Conservation (phyloP, 1,140 invertebrate genomes). For the Chrysoperla carnea region DNA sequence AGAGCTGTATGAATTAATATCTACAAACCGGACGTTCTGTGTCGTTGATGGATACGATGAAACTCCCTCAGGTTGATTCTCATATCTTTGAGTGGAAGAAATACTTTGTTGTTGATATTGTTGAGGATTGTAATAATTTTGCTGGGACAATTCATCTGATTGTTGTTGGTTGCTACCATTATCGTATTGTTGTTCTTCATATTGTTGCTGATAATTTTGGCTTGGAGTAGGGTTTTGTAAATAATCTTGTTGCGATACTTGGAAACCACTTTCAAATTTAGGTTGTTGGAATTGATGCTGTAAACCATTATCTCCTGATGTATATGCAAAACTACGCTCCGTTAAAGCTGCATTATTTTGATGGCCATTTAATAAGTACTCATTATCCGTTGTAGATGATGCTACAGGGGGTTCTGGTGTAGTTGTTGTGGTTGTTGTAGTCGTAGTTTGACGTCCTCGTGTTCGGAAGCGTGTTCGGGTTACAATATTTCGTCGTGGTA, state of each 20-base stretch:
- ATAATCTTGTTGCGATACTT: background rate
- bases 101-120: too few relatives aligned
- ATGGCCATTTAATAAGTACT: too few relatives aligned
- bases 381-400: slow-evolving; percentile 9
- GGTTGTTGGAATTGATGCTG: background rate
- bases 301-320: background rate
- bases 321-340: background rate
- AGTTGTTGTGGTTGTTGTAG: slow-evolving; percentile 2
- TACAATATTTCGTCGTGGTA: background rate
- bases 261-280: background rate
- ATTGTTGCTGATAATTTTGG: background rate
- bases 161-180: too few relatives aligned
- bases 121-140: too few relatives aligned
- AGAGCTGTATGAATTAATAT: too few relatives aligned
- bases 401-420: slow-evolving; percentile 23
- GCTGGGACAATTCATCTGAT: too few relatives aligned
- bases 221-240: background rate
- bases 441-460: slow-evolving; percentile 5
- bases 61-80: too few relatives aligned
- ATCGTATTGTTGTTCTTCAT: background rate
- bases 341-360: background rate
- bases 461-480: slow-evolving; percentile 5
- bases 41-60: too few relatives aligned
- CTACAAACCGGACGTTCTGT: too few relatives aligned
- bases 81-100: too few relatives aligned